Percentiles rank a stretch among this genome's conserved stretches.
Conservation (phyloP, 2,888 invertebrate species). For the Kryphioiulus occultus region DNA sequence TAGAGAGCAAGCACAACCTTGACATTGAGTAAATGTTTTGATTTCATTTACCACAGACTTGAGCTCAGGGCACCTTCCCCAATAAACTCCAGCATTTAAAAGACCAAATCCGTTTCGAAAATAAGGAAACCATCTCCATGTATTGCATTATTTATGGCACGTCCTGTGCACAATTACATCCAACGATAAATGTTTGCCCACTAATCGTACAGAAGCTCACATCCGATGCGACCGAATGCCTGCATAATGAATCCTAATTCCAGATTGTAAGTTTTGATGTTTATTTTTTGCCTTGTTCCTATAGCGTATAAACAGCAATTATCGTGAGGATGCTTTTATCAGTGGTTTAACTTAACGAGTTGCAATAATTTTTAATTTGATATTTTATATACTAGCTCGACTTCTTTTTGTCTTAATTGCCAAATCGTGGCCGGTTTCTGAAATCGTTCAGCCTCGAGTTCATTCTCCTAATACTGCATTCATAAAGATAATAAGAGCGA, state of each 20-base stretch:
- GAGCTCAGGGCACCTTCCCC: no score
- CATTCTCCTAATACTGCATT: neutral
- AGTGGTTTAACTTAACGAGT: neutral
- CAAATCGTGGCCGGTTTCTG: neutral
- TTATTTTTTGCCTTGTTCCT: neutral
- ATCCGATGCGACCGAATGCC: neutral
- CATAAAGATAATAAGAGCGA: neutral
- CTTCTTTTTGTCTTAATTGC: neutral
- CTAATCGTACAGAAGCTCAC: constrained; percentile 17
- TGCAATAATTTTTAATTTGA: constrained; percentile 17
- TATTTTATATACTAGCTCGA: neutral
- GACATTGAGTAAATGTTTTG: no score
- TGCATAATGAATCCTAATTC: constrained; percentile 26
- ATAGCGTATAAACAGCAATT: neutral
- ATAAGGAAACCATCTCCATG: neutral
- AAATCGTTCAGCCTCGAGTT: neutral
- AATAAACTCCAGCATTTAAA: no score
- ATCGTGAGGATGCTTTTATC: neutral
- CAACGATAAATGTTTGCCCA: constrained; percentile 25
- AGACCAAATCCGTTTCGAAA: neutral
- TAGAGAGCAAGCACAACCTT: no score
- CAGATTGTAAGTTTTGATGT: neutral
- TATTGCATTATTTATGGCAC: neutral
- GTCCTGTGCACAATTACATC: neutral
- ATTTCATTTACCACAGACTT: no score